These are phyloP conservation scores for Andrena haemorrhoa DNA, from an alignment of 2,888 invertebrate species.

Conservation along the genomic window DNA sequence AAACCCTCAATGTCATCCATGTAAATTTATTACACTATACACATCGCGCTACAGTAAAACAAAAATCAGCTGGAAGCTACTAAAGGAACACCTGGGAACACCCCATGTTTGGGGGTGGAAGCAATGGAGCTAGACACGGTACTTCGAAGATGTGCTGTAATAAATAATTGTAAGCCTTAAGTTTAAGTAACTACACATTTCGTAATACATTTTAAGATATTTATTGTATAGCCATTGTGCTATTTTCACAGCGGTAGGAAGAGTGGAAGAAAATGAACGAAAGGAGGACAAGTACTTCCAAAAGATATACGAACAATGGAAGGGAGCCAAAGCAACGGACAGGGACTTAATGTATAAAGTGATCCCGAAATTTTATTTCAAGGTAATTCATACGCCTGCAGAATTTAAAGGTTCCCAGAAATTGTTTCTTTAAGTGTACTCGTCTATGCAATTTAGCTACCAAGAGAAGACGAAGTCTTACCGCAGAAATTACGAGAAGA, in stretches of 20 bases:
- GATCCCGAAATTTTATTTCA: conserved; percentile 92
- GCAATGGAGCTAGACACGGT: conserved; percentile 76
- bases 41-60: too few species aligned
- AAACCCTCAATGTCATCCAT: too few species aligned
- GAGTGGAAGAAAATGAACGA: conserved; percentile 68
- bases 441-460: conserved; percentile 85
- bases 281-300: conserved; percentile 87
- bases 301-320: conserved; percentile 85
- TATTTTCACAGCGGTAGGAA: conserved; percentile 64
- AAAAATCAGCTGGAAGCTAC: conserved; percentile 7
- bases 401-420: neutral
- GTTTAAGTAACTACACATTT: neutral
- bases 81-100: neutral
- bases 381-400: conserved; percentile 77
- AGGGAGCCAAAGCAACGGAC: conserved; percentile 85
- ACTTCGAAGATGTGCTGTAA: conserved; percentile 65
- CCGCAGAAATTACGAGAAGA: conserved; percentile 94
- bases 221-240: neutral
- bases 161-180: conserved; percentile 70
- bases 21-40: too few species aligned
- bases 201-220: neutral
- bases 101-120: conserved; percentile 1
- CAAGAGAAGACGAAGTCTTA: conserved; percentile 91
- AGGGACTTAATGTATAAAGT: conserved; percentile 86
- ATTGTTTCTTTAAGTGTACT: neutral